Conservation (phyloP, 2,113 vertebrate species). For the Amia ocellicauda region DNA sequence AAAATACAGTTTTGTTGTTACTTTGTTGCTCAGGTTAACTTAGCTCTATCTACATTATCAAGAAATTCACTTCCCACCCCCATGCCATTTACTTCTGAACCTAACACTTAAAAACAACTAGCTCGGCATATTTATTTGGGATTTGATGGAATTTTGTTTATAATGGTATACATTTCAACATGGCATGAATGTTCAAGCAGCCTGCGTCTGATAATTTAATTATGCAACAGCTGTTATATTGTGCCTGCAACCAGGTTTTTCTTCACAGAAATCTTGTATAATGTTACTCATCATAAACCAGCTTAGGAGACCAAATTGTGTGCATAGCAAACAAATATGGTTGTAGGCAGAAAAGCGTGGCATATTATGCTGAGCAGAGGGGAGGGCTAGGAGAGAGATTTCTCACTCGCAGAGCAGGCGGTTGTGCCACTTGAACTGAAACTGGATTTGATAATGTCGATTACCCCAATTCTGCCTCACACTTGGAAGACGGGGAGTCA, state of each 20-base stretch:
- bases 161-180: constrained; percentile 52
- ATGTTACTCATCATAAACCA: constrained; percentile 55
- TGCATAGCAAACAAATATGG: constrained; percentile 49
- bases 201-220: constrained; percentile 70
- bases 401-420: no score
- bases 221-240: constrained; percentile 66
- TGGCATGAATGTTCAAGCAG: constrained; percentile 58
- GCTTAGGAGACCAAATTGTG: constrained; percentile 43
- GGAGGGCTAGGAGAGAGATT: no score
- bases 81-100: background rate
- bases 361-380: no score
- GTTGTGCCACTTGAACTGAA: no score
- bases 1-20: no score
- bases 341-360: no score
- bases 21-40: no score
- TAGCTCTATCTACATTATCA: no score
- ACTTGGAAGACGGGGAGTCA: no score
- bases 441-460: no score
- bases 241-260: constrained; percentile 58
- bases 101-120: background rate
- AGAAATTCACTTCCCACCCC: no score
- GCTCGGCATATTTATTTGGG: constrained; percentile 54
- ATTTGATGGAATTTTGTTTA: constrained; percentile 56
- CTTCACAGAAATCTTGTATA: constrained; percentile 61
- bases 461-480: no score